A percentile compares a stretch with the other conserved stretches of the same genome.
phyloP scores from a whole-genome alignment of 2,797 vertebrate species.

The Sciurus carolinensis region DNA sequence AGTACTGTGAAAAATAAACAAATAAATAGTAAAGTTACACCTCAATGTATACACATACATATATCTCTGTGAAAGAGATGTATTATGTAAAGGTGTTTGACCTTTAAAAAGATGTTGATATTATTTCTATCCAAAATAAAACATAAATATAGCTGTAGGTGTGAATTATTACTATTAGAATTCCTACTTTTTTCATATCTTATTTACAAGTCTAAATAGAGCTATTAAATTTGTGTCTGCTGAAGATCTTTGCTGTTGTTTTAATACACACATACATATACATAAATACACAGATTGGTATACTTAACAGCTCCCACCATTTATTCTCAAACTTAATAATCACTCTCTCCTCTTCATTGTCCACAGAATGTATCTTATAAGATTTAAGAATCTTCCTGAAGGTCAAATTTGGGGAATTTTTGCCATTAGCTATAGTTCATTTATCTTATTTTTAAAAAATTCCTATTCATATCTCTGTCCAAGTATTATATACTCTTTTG shows the following conservation, averaged over 20 bases:
- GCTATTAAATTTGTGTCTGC: constrained; percentile 21
- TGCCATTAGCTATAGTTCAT: neutral
- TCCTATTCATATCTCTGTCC: neutral
- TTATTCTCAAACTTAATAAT: neutral
- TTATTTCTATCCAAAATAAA: constrained; percentile 76
- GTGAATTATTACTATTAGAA: constrained; percentile 85
- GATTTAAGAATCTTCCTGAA: neutral
- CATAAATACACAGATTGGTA: neutral
- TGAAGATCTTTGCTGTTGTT: neutral
- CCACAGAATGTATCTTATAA: neutral
- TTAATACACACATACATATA: neutral
- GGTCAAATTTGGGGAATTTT: neutral
- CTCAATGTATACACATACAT: constrained; percentile 57
- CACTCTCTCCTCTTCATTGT: neutral
- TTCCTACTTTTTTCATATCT: constrained; percentile 66
- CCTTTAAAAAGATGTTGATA: constrained; percentile 83
- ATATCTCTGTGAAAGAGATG: constrained; percentile 73
- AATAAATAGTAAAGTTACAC: constrained; percentile 22
- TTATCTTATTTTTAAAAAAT: neutral
- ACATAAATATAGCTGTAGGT: constrained; percentile 80
- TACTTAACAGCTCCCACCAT: neutral
- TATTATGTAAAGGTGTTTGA: constrained; percentile 82
- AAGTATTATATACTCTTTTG: neutral
- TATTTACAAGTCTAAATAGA: constrained; percentile 65
- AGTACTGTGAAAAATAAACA: too few relatives aligned